phyloP scores from a whole-genome alignment of 2,113 vertebrate genomes.

The Pelecanoides urinatrix region DNA sequence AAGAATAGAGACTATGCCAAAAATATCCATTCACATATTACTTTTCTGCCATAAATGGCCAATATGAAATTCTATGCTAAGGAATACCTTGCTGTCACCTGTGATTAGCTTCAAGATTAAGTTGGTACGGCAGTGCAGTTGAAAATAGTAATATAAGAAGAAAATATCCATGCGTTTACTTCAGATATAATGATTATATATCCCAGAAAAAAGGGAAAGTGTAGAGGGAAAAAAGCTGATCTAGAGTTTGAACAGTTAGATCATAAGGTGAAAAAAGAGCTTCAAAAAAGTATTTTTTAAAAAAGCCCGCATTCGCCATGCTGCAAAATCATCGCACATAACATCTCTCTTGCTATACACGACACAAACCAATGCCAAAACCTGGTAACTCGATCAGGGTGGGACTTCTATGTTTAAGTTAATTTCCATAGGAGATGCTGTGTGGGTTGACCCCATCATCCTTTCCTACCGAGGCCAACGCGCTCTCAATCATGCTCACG shows the following conservation, averaged over 20 bases:
- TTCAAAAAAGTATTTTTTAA: not conserved
- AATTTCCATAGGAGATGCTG: not conserved
- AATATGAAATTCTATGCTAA: not conserved
- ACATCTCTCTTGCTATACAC: not conserved
- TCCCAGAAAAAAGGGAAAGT: not conserved
- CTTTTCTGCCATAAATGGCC: not conserved
- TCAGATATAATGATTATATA: not conserved
- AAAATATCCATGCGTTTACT: not conserved
- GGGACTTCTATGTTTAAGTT: not conserved
- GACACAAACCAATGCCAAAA: not conserved
- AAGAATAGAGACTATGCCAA: not conserved
- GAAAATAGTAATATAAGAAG: not conserved
- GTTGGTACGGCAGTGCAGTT: not conserved
- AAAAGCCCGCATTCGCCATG: not conserved
- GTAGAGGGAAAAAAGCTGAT: not conserved
- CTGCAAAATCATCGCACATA: not conserved
- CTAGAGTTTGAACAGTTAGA: not conserved
- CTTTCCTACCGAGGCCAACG: rapidly evolving
- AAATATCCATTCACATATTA: not conserved
- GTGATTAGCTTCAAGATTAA: not conserved
- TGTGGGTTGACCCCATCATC: not conserved
- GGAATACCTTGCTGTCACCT: not conserved
- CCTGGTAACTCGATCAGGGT: rapidly evolving
- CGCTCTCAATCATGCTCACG: rapidly evolving
- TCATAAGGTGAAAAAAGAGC: not conserved